Percentiles rank a stretch among this genome's conserved stretches.
Conservation (phyloP, 2,797 vertebrate genomes). For the Bucorvus abyssinicus region DNA sequence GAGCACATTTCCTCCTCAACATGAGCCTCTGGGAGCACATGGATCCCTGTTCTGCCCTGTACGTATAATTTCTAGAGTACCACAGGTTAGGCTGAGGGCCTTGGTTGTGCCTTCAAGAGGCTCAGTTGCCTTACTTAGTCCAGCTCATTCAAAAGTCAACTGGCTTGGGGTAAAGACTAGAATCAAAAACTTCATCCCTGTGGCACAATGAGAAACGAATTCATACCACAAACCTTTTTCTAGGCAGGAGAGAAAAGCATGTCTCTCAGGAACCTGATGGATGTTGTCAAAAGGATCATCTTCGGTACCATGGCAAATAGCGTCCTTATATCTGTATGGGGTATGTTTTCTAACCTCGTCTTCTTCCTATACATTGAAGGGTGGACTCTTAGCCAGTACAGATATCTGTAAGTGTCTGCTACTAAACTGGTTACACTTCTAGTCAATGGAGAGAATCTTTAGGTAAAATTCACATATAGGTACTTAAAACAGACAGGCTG, state of each 20-base stretch:
- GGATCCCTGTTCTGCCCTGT: not conserved
- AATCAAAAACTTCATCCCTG: not conserved
- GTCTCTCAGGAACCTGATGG: not conserved
- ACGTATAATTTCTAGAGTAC: not conserved
- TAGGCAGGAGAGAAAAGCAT: not conserved
- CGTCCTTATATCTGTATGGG: not conserved
- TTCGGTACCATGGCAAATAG: not conserved
- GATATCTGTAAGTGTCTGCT: not conserved
- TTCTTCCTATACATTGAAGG: not conserved
- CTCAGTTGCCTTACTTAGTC: not conserved
- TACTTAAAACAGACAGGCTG: not conserved
- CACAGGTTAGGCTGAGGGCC: not conserved
- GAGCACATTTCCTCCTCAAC: not conserved
- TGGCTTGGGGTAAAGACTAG: not conserved
- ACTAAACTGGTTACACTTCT: not conserved
- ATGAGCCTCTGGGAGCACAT: not conserved
- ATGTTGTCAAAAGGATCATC: not conserved
- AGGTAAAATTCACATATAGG: not conserved
- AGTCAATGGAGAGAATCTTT: not conserved
- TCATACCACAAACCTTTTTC: not conserved
- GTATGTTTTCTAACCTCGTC: not conserved
- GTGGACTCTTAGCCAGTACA: not conserved
- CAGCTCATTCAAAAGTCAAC: not conserved
- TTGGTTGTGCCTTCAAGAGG: not conserved
- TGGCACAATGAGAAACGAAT: not conserved